Percentiles rank a stretch among this genome's conserved stretches.
Conservation (phyloP, 2,797 vertebrate species). For the Falco novaeseelandiae region DNA sequence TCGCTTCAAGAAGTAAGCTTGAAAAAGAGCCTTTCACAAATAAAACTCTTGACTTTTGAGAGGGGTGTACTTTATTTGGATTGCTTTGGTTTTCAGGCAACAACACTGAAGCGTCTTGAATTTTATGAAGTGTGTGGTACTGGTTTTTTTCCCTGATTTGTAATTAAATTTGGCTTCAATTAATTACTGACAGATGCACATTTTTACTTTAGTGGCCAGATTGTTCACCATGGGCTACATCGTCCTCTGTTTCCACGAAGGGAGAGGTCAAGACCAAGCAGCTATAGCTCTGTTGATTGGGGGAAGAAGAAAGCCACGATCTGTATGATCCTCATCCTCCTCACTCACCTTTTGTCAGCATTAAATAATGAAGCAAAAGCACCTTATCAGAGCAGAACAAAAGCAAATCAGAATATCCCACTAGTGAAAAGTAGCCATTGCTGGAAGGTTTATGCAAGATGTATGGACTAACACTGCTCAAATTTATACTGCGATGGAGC, state of each 20-base stretch:
- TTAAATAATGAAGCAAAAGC: background rate
- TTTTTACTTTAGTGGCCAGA: constrained; percentile 53
- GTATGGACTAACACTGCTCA: background rate
- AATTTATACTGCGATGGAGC: background rate
- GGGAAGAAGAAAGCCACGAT: background rate
- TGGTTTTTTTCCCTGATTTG: constrained; percentile 47
- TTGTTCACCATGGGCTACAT: constrained; percentile 54
- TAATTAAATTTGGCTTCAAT: constrained; percentile 70
- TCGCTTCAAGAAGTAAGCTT: background rate
- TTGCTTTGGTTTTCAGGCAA: background rate
- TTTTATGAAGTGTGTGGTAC: constrained; percentile 25
- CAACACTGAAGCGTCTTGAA: background rate
- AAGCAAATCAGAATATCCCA: background rate
- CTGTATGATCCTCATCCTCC: background rate
- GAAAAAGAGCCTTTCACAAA: background rate
- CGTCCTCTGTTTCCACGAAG: background rate
- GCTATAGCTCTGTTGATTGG: background rate
- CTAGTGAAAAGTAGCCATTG: background rate
- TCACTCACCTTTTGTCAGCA: background rate
- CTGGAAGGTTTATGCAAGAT: background rate
- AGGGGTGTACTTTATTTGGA: background rate
- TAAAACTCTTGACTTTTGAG: background rate
- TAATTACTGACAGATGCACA: constrained; percentile 68
- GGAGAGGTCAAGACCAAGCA: constrained; percentile 7
- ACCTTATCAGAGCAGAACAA: background rate